Evolutionary conservation across 2,888 invertebrate genomes (phyloP).

Genomic region (Allacma fusca): DNA sequence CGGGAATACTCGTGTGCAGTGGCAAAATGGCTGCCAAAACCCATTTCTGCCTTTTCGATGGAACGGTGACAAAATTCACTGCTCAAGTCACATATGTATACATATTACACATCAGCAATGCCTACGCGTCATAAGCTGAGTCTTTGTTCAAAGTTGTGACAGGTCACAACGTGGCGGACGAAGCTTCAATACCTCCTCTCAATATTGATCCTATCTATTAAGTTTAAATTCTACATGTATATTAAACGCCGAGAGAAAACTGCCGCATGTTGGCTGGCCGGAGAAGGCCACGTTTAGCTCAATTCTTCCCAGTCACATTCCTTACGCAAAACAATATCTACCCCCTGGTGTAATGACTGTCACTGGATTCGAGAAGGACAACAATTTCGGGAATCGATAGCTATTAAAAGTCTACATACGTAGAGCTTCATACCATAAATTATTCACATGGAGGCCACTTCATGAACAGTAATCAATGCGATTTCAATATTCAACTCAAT

Average conservation of each 20-base stretch:
- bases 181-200: background rate
- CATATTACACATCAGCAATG: background rate
- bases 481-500: background rate
- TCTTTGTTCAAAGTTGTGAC: background rate
- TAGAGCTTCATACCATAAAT: slow-evolving; percentile 26
- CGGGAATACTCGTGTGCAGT: background rate
- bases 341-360: background rate
- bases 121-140: background rate
- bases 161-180: background rate
- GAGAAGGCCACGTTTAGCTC: background rate
- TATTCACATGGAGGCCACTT: slow-evolving; percentile 14
- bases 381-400: slow-evolving; percentile 33
- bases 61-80: background rate
- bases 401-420: slow-evolving; percentile 33
- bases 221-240: background rate
- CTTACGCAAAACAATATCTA: background rate
- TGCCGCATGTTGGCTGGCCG: background rate
- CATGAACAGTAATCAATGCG: too few species aligned
- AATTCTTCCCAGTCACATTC: background rate
- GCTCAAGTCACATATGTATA: background rate
- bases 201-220: background rate
- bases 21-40: background rate
- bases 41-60: background rate
- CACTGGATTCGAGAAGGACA: background rate
- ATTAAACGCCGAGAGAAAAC: too few species aligned